Percentiles rank a stretch among this genome's conserved stretches.
phyloP scores from a whole-genome alignment of 2,113 vertebrate species.

The Aptenodytes forsteri region DNA sequence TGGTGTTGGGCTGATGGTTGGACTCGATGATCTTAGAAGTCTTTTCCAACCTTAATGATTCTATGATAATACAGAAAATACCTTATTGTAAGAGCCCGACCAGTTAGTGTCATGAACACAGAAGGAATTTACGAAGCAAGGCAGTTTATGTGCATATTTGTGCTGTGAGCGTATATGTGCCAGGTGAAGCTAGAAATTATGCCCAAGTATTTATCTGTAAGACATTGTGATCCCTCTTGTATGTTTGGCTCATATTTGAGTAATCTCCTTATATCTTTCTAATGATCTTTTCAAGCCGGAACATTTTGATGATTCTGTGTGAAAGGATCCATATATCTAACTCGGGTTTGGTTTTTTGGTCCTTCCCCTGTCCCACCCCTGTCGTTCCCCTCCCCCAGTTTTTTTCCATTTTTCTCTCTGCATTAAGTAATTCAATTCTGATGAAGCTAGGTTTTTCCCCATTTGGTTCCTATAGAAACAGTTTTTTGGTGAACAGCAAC shows the following conservation, averaged over 20 bases:
- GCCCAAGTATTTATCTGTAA: neutral
- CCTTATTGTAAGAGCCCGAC: neutral
- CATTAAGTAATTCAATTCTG: neutral
- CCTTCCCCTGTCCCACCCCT: no score
- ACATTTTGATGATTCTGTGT: neutral
- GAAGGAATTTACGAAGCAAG: neutral
- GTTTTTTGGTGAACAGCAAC: neutral
- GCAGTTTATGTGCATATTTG: neutral
- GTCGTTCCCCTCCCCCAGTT: no score
- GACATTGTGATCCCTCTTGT: neutral
- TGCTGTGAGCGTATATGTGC: neutral
- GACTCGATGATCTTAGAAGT: no score
- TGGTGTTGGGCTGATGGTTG: no score
- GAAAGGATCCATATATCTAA: neutral
- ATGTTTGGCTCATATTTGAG: neutral
- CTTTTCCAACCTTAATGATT: no score
- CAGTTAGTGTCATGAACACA: neutral
- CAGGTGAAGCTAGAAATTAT: neutral
- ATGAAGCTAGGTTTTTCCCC: neutral
- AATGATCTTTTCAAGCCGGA: neutral
- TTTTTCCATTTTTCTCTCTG: neutral
- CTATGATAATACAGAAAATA: neutral
- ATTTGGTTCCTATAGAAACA: neutral
- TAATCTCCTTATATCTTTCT: neutral
- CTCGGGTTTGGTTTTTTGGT: neutral